Evolutionary conservation across 2,888 invertebrate species (phyloP), one percentile per base, ranked within the genome.

Genomic region (Epirrhoe tristata): DNA sequence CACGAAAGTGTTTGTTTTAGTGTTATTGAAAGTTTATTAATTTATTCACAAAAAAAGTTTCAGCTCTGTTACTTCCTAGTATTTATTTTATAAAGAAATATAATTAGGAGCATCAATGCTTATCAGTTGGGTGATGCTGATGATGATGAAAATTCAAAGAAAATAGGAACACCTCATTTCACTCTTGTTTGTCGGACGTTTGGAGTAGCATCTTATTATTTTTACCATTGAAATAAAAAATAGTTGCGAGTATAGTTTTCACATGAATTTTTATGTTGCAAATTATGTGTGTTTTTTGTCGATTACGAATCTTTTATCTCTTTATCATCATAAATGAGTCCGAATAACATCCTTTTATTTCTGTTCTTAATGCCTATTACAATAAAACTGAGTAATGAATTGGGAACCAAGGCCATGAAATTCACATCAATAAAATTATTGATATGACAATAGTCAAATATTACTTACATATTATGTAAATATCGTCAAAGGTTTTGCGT

Each of bases 241-340:
- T 46, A 46, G 36, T 43, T 10, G 39, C 39, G 39, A 43, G 46
- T 53, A 57, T 63, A 31, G 52, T 53, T 64, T 64, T 56, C 64
- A 64, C 70, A 70, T 70, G 32, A 70, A 24, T 53, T 70, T 70
- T 67, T 70, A 70, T 70, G 58, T 66, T 8, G 32, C 51, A 62
- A 64, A 66, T 64, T 58, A 64, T 63, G 36, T 66, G 43, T 70
- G 67, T 67, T 70, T 67, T 62, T 64, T 64, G 61, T 59, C 58
- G 43, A 67, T 67, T 67, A 67, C 61, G 55, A 64, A 61, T 65
- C 55, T 67, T 70, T 70, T 64, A 70, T 67, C 59, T 50, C 66
- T 67, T 64, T 70, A 64, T 16, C 39, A 32, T 62, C 67, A 17
- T 70, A 70, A 64, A 70, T 64, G 55, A 61, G 39, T 55, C 16